Evolutionary conservation across 2,888 invertebrate species (phyloP).

Genomic region (Rhamnusium bicolor): DNA sequence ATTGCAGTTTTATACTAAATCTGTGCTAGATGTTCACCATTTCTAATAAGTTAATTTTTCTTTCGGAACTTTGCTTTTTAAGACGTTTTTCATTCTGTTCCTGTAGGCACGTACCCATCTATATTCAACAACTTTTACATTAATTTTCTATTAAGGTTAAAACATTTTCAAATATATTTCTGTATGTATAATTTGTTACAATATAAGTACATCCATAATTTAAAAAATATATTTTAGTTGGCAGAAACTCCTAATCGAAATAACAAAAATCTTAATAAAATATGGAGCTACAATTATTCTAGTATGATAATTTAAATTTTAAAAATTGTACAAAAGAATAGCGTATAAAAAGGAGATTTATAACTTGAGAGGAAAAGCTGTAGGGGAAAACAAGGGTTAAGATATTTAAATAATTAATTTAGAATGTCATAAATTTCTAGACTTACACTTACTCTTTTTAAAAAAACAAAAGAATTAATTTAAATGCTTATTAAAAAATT

Average conservation of each 20-base stretch:
- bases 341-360: not conserved
- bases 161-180: too few relatives aligned
- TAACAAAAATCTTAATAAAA: too few relatives aligned
- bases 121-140: too few relatives aligned
- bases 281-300: too few relatives aligned
- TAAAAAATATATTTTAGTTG: too few relatives aligned
- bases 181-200: too few relatives aligned
- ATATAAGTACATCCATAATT: too few relatives aligned
- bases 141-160: too few relatives aligned
- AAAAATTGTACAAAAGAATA: not conserved
- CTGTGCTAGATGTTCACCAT: constrained; percentile 19
- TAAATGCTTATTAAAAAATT: not conserved
- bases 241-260: too few relatives aligned
- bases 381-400: not conserved
- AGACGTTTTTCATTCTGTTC: not conserved
- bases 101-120: too few relatives aligned
- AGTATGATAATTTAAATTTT: too few relatives aligned
- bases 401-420: constrained; percentile 15
- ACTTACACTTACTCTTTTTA: not conserved
- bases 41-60: constrained; percentile 13
- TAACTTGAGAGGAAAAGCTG: not conserved
- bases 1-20: constrained; percentile 26
- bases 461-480: constrained; percentile 18
- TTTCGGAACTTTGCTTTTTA: constrained; percentile 18
- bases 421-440: not conserved